Evolutionary conservation across 2,113 vertebrate species (phyloP).

Genomic region (Myodes glareolus): DNA sequence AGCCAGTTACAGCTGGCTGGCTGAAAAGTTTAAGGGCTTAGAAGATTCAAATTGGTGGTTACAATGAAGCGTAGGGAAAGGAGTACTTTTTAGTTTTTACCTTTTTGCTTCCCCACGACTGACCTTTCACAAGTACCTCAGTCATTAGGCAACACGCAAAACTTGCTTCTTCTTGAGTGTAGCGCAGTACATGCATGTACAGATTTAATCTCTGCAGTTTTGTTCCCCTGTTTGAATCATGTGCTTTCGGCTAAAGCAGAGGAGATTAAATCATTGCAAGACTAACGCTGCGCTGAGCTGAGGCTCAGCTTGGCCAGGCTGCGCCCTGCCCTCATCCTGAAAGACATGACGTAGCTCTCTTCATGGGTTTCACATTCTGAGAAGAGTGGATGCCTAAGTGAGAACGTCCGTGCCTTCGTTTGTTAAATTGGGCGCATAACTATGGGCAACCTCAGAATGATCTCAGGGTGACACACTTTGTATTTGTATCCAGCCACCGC

Average conservation of each 20-base stretch:
- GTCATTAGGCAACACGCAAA: not conserved
- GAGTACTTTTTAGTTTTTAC: not conserved
- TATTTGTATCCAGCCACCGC: not conserved
- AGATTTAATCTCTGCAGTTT: not conserved
- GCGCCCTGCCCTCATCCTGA: not conserved
- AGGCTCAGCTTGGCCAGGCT: not conserved
- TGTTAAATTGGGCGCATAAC: not conserved
- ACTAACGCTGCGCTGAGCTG: not conserved
- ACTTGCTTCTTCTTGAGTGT: not conserved
- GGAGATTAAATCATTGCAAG: not conserved
- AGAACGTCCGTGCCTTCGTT: not conserved
- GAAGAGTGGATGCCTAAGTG: not conserved
- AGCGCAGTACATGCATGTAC: not conserved
- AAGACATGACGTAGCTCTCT: not conserved
- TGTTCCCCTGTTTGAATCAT: not conserved
- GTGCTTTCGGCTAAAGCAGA: not conserved
- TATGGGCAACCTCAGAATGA: not conserved
- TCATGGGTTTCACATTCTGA: not conserved
- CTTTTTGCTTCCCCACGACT: not conserved
- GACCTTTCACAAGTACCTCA: not conserved
- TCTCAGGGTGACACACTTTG: not conserved
- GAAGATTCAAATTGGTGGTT: not conserved
- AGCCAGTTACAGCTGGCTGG: not conserved
- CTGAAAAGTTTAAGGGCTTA: not conserved
- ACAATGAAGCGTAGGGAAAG: not conserved